Conservation (phyloP, 2,113 vertebrate genomes). For the Rhodinocichla rosea region DNA sequence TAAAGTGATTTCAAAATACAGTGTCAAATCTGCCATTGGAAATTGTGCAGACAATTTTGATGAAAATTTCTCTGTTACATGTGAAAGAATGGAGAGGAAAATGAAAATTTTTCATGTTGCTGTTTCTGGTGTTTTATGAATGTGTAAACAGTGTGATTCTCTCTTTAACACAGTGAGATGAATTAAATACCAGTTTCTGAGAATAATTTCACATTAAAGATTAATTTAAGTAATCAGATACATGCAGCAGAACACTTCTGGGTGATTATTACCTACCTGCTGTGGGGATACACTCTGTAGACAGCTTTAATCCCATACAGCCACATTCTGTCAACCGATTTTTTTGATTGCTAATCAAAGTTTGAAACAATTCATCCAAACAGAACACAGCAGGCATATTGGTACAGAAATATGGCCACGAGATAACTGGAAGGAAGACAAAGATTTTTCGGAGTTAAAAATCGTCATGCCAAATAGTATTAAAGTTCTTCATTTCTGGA, state of each 20-base stretch:
- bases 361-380: neutral
- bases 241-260: neutral
- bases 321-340: neutral
- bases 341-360: neutral
- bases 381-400: neutral
- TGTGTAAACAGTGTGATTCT: neutral
- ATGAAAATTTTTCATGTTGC: neutral
- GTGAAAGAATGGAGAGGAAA: neutral
- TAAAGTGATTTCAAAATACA: neutral
- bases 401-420: neutral
- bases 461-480: neutral
- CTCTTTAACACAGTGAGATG: neutral
- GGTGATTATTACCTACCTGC: neutral
- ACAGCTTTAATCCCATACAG: neutral
- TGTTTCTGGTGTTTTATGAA: neutral
- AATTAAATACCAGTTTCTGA: neutral
- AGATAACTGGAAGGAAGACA: neutral
- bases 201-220: neutral
- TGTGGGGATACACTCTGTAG: neutral
- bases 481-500: neutral
- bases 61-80: neutral
- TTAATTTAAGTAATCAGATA: neutral
- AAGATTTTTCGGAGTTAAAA: neutral
- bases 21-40: neutral
- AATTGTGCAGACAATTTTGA: neutral